Conservation (phyloP, 2,888 invertebrate genomes). For the Notodonta dromedarius region DNA sequence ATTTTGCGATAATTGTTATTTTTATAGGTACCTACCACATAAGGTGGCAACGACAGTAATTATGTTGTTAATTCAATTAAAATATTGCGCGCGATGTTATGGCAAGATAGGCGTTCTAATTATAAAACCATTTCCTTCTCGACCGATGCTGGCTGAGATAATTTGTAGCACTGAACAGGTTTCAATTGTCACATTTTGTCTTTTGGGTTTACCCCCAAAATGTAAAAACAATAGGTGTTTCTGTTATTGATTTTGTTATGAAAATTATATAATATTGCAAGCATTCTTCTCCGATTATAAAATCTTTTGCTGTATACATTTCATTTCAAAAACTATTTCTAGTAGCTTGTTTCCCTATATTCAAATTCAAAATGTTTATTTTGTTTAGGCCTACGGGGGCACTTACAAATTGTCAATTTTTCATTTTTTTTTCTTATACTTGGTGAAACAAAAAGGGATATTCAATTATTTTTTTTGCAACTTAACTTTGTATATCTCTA, state of each 20-base stretch:
- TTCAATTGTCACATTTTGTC: slow-evolving; percentile 5
- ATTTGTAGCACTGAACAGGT: slow-evolving; percentile 8
- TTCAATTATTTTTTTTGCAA: too few relatives aligned
- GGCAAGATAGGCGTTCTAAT: slow-evolving; percentile 53
- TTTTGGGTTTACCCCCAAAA: not conserved
- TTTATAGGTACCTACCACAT: slow-evolving; percentile 8
- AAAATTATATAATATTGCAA: too few relatives aligned
- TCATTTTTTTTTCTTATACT: too few relatives aligned
- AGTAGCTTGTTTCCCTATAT: too few relatives aligned
- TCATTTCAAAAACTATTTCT: too few relatives aligned
- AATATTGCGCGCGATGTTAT: slow-evolving; percentile 44
- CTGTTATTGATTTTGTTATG: not conserved
- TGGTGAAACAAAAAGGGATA: too few relatives aligned
- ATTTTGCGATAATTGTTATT: slow-evolving; percentile 28
- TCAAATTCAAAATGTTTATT: too few relatives aligned
- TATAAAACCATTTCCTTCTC: slow-evolving; percentile 49
- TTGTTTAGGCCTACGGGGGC: too few relatives aligned
- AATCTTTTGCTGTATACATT: too few relatives aligned
- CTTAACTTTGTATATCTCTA: too few relatives aligned
- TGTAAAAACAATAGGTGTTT: not conserved
- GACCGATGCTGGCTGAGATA: slow-evolving; percentile 28
- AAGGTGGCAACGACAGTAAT: slow-evolving; percentile 24
- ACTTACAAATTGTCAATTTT: too few relatives aligned
- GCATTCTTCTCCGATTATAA: too few relatives aligned
- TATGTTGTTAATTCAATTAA: slow-evolving; percentile 54